Evolutionary conservation across 2,888 invertebrate species (phyloP).

Genomic region (Ophion ellenae): DNA sequence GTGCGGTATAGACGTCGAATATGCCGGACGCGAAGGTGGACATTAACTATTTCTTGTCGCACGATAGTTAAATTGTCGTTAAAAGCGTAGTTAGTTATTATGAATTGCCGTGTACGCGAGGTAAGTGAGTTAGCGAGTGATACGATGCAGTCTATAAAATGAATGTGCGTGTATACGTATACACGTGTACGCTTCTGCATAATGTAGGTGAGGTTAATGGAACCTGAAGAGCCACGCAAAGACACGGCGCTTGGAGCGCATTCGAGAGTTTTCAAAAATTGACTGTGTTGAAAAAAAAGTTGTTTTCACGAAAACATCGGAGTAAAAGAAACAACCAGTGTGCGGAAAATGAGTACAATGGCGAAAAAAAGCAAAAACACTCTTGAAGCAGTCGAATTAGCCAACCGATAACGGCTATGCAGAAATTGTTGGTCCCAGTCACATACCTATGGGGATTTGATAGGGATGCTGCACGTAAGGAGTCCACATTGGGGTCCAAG

Average conservation of each 20-base stretch:
- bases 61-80: conserved; percentile 56
- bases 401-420: too few species aligned
- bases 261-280: conserved; percentile 1
- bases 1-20: conserved; percentile 31
- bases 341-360: not conserved
- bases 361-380: too few species aligned
- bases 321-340: not conserved
- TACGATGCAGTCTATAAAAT: conserved; percentile 28
- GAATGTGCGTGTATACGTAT: conserved; percentile 1
- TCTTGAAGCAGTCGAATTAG: not conserved
- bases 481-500: too few species aligned
- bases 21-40: conserved; percentile 36
- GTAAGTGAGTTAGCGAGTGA: conserved; percentile 20
- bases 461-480: too few species aligned
- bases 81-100: conserved; percentile 55
- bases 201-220: not conserved
- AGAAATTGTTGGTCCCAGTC: too few species aligned
- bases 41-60: conserved; percentile 47
- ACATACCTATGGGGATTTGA: too few species aligned
- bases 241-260: conserved; percentile 14
- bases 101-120: conserved; percentile 42
- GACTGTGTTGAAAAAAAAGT: not conserved
- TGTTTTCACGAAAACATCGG: not conserved
- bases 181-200: not conserved
- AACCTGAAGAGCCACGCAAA: not conserved